These are phyloP conservation scores for Centrocercus urophasianus DNA, from an alignment of 2,113 vertebrate genomes.

Conservation along the genomic window DNA sequence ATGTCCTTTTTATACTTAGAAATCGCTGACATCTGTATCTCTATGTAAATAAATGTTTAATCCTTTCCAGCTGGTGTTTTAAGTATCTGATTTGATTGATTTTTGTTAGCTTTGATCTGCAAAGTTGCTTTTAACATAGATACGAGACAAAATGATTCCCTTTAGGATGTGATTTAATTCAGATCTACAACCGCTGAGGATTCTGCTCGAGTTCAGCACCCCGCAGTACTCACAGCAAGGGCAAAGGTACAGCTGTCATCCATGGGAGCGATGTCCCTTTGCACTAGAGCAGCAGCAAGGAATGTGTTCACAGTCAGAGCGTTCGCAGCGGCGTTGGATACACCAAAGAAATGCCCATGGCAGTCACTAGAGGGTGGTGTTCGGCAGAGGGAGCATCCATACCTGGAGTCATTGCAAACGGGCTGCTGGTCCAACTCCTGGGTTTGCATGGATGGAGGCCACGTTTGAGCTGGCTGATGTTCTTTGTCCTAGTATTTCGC, in stretches of 20 bases:
- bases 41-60: conserved; percentile 81
- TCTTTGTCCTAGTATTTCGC: background rate
- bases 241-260: background rate
- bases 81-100: background rate
- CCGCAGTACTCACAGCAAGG: background rate
- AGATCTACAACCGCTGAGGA: background rate
- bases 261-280: background rate
- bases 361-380: conserved; percentile 32
- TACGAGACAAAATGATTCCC: background rate
- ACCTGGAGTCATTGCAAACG: accelerated
- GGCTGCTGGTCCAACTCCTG: background rate
- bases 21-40: conserved; percentile 74
- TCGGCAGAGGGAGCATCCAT: background rate
- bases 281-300: background rate
- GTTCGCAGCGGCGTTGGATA: accelerated
- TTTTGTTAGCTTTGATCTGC: background rate
- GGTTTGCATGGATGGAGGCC: background rate
- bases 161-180: background rate
- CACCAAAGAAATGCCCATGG: background rate
- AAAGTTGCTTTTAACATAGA: background rate
- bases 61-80: conserved; percentile 62
- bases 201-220: background rate
- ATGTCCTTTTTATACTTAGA: conserved; percentile 71
- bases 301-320: background rate
- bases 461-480: background rate